Conservation (phyloP, 2,113 vertebrate species). For the Trochalopteron elliotii region DNA sequence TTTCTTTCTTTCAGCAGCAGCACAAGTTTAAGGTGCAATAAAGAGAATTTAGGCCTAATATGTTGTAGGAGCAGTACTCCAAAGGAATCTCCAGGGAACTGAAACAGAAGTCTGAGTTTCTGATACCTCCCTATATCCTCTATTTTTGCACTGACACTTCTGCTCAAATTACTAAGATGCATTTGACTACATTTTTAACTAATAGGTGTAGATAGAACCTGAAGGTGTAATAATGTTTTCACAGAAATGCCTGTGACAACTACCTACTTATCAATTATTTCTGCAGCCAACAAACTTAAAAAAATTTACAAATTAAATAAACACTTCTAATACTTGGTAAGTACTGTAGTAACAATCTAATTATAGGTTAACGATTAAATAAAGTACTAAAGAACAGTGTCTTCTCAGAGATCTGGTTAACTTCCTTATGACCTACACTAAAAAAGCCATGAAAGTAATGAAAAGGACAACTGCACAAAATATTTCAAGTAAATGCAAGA, state of each 20-base stretch:
- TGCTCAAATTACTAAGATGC: neutral
- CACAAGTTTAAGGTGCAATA: neutral
- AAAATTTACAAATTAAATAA: neutral
- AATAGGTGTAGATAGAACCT: neutral
- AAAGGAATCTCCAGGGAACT: neutral
- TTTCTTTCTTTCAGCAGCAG: neutral
- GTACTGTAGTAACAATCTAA: neutral
- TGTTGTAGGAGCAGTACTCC: neutral
- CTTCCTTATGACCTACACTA: neutral
- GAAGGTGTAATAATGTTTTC: neutral
- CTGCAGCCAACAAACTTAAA: neutral
- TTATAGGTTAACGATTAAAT: neutral
- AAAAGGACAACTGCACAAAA: neutral
- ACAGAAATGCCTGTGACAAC: neutral
- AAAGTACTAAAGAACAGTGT: neutral
- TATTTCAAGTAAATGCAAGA: neutral
- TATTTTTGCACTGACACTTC: neutral
- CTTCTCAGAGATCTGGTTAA: neutral
- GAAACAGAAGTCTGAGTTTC: neutral
- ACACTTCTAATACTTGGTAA: neutral
- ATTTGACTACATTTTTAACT: neutral
- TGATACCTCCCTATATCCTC: neutral
- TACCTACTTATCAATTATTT: neutral
- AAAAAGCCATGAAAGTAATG: neutral
- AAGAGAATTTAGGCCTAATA: neutral